A percentile compares a stretch with the other conserved stretches of the same genome.
phyloP scores from a whole-genome alignment of 2,888 invertebrate genomes.

The Micropterix aruncella region DNA sequence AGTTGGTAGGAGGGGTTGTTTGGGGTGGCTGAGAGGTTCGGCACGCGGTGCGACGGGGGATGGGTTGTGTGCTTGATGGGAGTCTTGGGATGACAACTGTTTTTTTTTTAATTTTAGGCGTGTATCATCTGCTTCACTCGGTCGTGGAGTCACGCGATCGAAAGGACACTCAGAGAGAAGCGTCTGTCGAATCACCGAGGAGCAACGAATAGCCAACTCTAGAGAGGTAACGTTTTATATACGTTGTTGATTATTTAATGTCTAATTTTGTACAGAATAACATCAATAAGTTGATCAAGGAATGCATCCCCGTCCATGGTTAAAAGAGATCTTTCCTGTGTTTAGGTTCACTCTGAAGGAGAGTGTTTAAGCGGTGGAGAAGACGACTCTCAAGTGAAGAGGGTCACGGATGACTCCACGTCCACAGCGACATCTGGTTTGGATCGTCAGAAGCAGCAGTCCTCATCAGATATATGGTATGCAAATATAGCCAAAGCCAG shows the following conservation, averaged over 20 bases:
- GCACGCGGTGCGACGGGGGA: too few species aligned
- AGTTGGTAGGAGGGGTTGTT: too few species aligned
- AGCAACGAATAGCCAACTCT: slow-evolving; percentile 24
- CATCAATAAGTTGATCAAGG: not conserved
- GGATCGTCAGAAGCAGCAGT: slow-evolving; percentile 6
- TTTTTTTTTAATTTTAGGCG: slow-evolving; percentile 19
- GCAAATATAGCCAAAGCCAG: not conserved
- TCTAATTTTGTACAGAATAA: too few species aligned
- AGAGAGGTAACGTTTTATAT: slow-evolving; percentile 35
- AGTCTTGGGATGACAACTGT: too few species aligned
- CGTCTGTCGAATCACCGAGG: slow-evolving; percentile 26
- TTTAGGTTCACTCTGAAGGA: slow-evolving; percentile 56
- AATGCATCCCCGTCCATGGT: not conserved
- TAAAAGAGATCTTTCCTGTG: not conserved
- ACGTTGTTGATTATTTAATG: too few species aligned
- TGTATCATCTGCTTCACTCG: slow-evolving; percentile 21
- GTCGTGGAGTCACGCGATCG: slow-evolving; percentile 32
- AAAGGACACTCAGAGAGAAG: slow-evolving; percentile 47
- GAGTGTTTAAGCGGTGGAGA: slow-evolving; percentile 52
- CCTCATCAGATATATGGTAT: slow-evolving; percentile 7
- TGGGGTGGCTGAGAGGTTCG: too few species aligned
- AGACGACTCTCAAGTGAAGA: slow-evolving; percentile 11
- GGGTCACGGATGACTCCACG: not conserved
- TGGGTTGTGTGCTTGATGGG: too few species aligned
- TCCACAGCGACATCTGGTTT: slow-evolving; percentile 5